These are phyloP conservation scores for Drosophila prostipennis DNA, from an alignment of 2,888 invertebrate species.

Conservation along the genomic window DNA sequence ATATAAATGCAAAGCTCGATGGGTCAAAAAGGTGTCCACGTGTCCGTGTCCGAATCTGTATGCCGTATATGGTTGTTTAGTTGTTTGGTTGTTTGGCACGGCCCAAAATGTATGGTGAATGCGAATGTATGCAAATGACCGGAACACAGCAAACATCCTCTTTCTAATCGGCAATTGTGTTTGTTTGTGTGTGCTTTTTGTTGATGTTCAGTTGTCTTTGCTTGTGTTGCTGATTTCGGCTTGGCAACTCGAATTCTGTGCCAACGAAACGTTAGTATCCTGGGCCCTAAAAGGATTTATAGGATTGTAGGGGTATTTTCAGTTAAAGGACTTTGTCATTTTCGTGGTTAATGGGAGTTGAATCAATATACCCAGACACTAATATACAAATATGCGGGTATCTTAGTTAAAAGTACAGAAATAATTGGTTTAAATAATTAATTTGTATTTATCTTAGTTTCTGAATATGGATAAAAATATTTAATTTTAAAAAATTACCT, in stretches of 20 bases:
- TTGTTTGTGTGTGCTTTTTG: constrained; percentile 25
- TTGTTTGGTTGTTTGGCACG: constrained; percentile 16
- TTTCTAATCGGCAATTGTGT: constrained; percentile 28
- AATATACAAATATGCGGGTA: not conserved
- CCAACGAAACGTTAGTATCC: constrained; percentile 21
- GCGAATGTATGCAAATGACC: constrained; percentile 38
- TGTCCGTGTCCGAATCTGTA: constrained; percentile 20
- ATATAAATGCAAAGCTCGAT: constrained; percentile 36
- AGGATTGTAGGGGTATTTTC: too few relatives aligned
- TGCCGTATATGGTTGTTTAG: constrained; percentile 12
- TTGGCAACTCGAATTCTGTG: constrained; percentile 43
- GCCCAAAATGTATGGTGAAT: constrained; percentile 2
- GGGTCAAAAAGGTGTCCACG: constrained; percentile 33
- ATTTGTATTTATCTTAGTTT: too few relatives aligned
- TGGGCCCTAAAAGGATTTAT: constrained; percentile 1
- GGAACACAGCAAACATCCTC: constrained; percentile 44
- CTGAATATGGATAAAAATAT: not conserved
- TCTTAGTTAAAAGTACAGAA: too few relatives aligned
- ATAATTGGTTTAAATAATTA: too few relatives aligned
- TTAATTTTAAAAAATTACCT: not conserved
- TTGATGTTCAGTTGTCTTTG: constrained; percentile 28
- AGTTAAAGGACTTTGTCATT: not conserved
- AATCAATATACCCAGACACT: not conserved
- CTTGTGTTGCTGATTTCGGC: constrained; percentile 14
- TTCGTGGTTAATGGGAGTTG: not conserved